Evolutionary conservation across 2,888 invertebrate genomes (phyloP), one percentile per base, ranked within the genome.

Genomic region (Mesodorylaimus sp.): DNA sequence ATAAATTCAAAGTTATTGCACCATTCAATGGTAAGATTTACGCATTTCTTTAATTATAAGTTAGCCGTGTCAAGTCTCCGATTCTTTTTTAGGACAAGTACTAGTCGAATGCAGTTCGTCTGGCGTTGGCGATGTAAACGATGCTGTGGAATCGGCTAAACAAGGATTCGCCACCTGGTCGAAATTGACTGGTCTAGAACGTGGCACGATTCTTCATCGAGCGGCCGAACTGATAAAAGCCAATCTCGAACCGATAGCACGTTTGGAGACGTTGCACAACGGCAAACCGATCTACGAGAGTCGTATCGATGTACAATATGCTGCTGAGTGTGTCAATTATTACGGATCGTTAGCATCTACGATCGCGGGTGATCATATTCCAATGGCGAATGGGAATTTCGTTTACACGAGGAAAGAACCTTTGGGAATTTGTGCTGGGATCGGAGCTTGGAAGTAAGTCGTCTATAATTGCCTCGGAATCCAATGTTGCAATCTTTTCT

Each of bases 361-460:
- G 5, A n/a, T n/a, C n/a, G n/a, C n/a, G n/a, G 74, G 74, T 16
- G 64, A 69, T 41, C 71, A 72, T 56, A 59, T 72, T 29, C 66
- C 66, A 0, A 60, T 73, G 23, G 55, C 66, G 23, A 61, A 61
- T n/a, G n/a, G n/a, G 24, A 69, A 68, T 43, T 74, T 73, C 63
- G 72, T 70, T 10, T 70, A 71, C 60, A 73, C 74, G 2, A 60
- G 68, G 3, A 57, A 72, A 21, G 74, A 75, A 55, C 73, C 75
- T 1, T 59, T 75, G 10, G 75, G 75, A 1, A 73, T 76, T 2
- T 69, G 73, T 24, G 74, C 68, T 2, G 74, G 70, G 10, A 72
- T 75, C 39, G 75, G 65, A 2, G 75, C 75, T 1, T 75, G 75
- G 75, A 76, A 75, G 60, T 76, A 72, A n/a, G n/a, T n/a, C n/a